A percentile compares a stretch with the other conserved stretches of the same genome.
phyloP scores from a whole-genome alignment of 64 coral and sea anemone genomes.

The Orbicella faveolata region DNA sequence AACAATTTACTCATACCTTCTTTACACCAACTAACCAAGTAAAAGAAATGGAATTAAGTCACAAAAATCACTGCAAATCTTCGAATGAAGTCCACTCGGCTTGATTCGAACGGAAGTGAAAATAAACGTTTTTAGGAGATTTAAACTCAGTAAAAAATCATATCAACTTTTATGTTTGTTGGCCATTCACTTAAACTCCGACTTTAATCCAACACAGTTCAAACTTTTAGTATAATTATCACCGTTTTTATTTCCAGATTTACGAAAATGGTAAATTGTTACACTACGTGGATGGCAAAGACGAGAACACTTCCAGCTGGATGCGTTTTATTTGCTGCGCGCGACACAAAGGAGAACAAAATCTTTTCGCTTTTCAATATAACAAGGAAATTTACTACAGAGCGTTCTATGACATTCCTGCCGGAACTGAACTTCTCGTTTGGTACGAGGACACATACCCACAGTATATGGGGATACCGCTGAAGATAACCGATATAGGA shows the following conservation, averaged over 20 bases:
- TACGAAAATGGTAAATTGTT: constrained; percentile 61
- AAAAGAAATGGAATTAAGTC: too few relatives aligned
- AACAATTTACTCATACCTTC: background rate
- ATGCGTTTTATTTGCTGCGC: constrained; percentile 86
- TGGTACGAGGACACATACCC: constrained; percentile 77
- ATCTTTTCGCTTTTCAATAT: constrained; percentile 72
- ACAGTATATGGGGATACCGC: constrained; percentile 81
- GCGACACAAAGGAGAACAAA: constrained; percentile 69
- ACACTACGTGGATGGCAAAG: constrained; percentile 69
- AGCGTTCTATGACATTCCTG: constrained; percentile 46
- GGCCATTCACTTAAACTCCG: too few relatives aligned
- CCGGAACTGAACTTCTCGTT: constrained; percentile 67
- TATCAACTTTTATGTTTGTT: too few relatives aligned
- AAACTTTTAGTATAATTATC: too few relatives aligned
- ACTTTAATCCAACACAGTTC: too few relatives aligned
- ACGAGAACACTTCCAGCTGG: constrained; percentile 77
- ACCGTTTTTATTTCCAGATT: constrained; percentile 28
- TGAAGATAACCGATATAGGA: constrained; percentile 33
- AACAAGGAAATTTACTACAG: constrained; percentile 77
- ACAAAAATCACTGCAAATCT: too few relatives aligned
- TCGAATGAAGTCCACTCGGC: too few relatives aligned
- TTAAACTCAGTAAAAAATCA: too few relatives aligned
- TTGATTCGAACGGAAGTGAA: too few relatives aligned
- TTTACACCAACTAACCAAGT: background rate
- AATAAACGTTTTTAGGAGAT: too few relatives aligned